Base-by-base conservation (phyloP, 2,888 invertebrate species). In the Nezara viridula region DNA sequence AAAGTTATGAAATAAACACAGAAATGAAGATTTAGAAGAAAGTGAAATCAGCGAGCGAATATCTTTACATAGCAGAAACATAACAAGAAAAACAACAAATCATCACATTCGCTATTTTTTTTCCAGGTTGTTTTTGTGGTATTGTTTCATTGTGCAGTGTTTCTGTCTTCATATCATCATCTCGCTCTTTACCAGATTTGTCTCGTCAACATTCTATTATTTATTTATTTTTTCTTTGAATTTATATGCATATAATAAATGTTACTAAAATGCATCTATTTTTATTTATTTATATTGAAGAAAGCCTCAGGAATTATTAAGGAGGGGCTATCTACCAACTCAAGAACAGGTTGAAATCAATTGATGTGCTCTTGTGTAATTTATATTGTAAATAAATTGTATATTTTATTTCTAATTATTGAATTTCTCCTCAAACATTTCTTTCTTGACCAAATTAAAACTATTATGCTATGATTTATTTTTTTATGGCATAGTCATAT, bases 291-390 rank as follows among this genome's bases (percentile, higher is more conserved):
- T 55, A 86, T 81, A 81, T 81, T 47, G 40, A 47, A 44, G 81
- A 52, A 55, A 86, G 86, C 86, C 86, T 86, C 86, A 86, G 55
- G 86, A 85, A 55, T 55, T 52, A 40, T 55, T 40, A 86, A 86
- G 86, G 86, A 86, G 44, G 86, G 81, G 81, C 81, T 81, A n/a
- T 47, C 81, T 81, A 81, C 81, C 9, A 81, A 14, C 4, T 81
- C 44, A 81, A 81, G 81, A 81, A 44, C 81, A 81, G 81, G 44
- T 81, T 81, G 81, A 44, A n/a, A 81, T 81, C 6, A 44, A 24
- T 40, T 7, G 40, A 77, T 81, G 81, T 81, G 81, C n/a, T 81
- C 81, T 81, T 47, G 44, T 81, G 81, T 44, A 81, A 44, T 81
- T 81, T 0, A 24, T 81, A 44, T 47, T 81, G 81, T 81, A 44